Base-by-base conservation (phyloP, 92 coral and sea anemone genomes). In the Diadumene lineata region DNA sequence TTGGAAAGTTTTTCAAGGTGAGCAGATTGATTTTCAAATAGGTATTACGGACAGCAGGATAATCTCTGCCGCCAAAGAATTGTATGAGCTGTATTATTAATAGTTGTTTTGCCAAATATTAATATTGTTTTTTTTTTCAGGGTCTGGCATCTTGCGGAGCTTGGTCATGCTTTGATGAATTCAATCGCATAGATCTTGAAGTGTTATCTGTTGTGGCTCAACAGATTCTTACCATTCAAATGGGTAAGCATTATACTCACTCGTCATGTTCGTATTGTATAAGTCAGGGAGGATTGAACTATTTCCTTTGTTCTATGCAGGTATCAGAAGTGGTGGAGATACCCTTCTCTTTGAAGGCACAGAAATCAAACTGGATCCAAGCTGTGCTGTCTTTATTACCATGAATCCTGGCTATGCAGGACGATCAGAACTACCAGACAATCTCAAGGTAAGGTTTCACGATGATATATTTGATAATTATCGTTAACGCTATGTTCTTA, bases 391-490 rank as follows among this genome's bases (percentile, higher is more conserved):
- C 10, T 94, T 94, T 34, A 94, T 94, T 60, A 94, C 98, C 53
- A 94, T 94, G 98, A 94, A 94, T 56, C 98, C 98, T 32, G 98
- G 98, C 13, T 94, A 94, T 79, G 98, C 98, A 3, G 98, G 98
- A 48, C 85, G 98, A 60, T 91, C 98, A 29, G 98, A 94, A 65
- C 82, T 94, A 19, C 98, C 98, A 15, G 98, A 94, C 73, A 94
- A 94, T 71, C 92, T 94, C 18, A 94, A 94, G 94, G 98, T 94
- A 65, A 18, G n/a, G n/a, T n/a, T n/a, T n/a, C n/a, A n/a, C n/a
- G n/a, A n/a, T n/a, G n/a, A n/a, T n/a, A n/a, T n/a, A n/a, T n/a
- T n/a, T n/a, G n/a, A n/a, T n/a, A n/a, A n/a, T n/a, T n/a, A n/a
- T n/a, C n/a, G n/a, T n/a, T n/a, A n/a, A n/a, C n/a, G n/a, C n/a